Evolutionary conservation across 2,113 vertebrate species (phyloP).

Genomic region (Mustela lutreola): DNA sequence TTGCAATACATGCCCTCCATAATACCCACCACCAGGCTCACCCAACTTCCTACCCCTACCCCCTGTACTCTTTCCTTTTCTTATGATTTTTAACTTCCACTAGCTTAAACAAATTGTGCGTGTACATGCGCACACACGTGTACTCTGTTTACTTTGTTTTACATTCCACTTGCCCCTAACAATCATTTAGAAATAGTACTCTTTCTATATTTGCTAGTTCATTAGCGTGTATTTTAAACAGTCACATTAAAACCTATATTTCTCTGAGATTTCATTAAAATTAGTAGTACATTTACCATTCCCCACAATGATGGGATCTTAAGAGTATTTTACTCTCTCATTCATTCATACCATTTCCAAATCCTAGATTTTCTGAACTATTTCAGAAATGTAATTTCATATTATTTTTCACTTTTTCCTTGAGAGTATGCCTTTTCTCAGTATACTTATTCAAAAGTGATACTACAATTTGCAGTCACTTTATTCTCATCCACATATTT

Average conservation of each 20-base stretch:
- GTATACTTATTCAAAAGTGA: neutral
- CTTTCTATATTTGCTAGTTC: neutral
- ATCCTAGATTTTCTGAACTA: constrained; percentile 2
- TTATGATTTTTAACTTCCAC: neutral
- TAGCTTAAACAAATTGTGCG: neutral
- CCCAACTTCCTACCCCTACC: too few species aligned
- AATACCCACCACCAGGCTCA: too few species aligned
- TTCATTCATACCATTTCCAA: neutral
- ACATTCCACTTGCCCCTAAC: neutral
- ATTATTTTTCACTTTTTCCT: neutral
- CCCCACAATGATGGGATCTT: neutral
- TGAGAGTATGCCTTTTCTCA: neutral
- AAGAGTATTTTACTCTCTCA: neutral
- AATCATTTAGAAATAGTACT: neutral
- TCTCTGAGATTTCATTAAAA: constrained; percentile 18
- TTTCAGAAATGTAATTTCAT: neutral
- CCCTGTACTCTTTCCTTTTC: neutral
- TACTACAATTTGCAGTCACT: neutral
- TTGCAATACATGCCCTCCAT: too few species aligned
- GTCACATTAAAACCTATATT: neutral
- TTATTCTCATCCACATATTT: neutral
- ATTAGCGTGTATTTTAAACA: constrained; percentile 16
- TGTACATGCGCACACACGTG: neutral
- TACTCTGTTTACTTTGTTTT: constrained; percentile 44
- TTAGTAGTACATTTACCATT: neutral